Base-by-base conservation (phyloP, 2,888 invertebrate species). In the Tetrapedia diversipes region DNA sequence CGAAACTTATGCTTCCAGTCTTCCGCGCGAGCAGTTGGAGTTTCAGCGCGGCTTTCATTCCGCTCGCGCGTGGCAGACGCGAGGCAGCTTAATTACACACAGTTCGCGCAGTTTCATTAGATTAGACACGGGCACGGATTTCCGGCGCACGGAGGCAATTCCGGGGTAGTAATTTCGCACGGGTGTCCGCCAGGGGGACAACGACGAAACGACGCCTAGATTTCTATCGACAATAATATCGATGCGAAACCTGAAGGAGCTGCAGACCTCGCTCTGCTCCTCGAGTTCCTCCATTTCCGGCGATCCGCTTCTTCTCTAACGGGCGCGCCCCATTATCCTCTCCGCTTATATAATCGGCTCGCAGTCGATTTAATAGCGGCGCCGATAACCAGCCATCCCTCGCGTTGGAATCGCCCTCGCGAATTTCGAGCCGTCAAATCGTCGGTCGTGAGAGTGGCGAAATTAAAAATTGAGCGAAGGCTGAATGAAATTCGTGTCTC, bases 101-200 rank as follows among this genome's bases (percentile, higher is more conserved):
- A 70, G 72, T 77, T 77, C 70, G 80, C 73, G 80, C 73, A 80
- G 64, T 77, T 81, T 77, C 81, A 81, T 81, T 81, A 80, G 80
- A 80, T 77, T 80, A 80, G 77, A 74, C n/a, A n/a, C 70, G 70
- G 65, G 77, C 76, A 69, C 67, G 76, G 80, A 81, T 81, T 81
- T 77, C 77, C 74, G 71, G 47, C 53, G 80, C 49, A 59, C 64
- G 68, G 27, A 43, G 66, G 71, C 64, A 80, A 80, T 80, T 79
- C 71, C 65, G 49, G 39, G 71, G 76, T 64, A 76, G 80, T 79
- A 80, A 80, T 75, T 76, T 76, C 53, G 43, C 67, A 14, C 43
- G 41, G 41, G 34, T 41, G 63, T 63, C 61, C 65, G 69, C 37
- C 32, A 37, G 57, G 54, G 51, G 57, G 41, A 24, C 54, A 37